phyloP scores from a whole-genome alignment of 1,140 invertebrate genomes.

The Augochlora pura region DNA sequence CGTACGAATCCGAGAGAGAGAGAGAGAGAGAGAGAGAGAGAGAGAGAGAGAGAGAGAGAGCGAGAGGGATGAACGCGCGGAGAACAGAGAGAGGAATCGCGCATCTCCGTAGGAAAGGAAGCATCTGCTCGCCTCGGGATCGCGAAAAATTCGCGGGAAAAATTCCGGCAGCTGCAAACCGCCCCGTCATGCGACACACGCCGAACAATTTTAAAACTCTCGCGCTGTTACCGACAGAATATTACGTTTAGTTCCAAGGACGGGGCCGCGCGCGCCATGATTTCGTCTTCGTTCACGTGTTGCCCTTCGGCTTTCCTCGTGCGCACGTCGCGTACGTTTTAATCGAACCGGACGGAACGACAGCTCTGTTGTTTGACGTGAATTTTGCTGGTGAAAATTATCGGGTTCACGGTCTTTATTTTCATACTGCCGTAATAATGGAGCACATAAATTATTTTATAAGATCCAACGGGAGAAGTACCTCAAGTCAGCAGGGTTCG shows the following conservation, averaged over 20 bases:
- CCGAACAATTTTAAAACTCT: constrained; percentile 35
- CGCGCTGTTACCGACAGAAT: constrained; percentile 3
- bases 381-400: too few relatives aligned
- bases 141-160: constrained; percentile 63
- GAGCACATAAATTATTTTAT: too few relatives aligned
- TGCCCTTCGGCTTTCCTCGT: too few relatives aligned
- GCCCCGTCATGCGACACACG: constrained; percentile 48
- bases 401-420: too few relatives aligned
- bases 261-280: too few relatives aligned
- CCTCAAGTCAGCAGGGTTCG: too few relatives aligned
- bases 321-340: neutral
- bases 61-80: neutral
- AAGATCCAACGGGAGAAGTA: too few relatives aligned
- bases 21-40: neutral
- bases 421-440: too few relatives aligned
- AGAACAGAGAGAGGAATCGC: constrained; percentile 34
- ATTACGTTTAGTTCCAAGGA: constrained; percentile 15
- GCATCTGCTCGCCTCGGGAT: constrained; percentile 61
- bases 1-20: neutral
- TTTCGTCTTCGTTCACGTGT: neutral
- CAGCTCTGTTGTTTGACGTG: too few relatives aligned
- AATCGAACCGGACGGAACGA: too few relatives aligned
- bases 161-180: constrained; percentile 58
- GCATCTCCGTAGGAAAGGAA: constrained; percentile 21
- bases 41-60: too few relatives aligned